Evolutionary conservation across 2,888 invertebrate species (phyloP).

Genomic region (Andrena trimmerana): DNA sequence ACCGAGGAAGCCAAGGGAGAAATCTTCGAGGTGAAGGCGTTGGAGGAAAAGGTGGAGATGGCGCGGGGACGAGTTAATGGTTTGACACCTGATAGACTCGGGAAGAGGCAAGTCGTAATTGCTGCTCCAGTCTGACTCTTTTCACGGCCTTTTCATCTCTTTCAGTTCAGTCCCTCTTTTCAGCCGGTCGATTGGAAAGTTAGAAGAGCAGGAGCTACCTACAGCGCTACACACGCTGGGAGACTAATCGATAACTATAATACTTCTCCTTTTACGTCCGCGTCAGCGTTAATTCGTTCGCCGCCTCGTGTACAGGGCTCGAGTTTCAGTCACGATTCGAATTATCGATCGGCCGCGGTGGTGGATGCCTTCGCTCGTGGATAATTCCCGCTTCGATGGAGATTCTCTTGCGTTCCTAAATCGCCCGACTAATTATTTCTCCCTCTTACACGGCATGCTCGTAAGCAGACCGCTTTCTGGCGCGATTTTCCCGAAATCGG

Average conservation of each 20-base stretch:
- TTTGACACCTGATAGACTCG: constrained; percentile 69
- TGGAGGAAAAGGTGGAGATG: not conserved
- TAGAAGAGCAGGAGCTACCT: not conserved
- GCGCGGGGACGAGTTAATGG: constrained; percentile 64
- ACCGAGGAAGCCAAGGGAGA: not conserved
- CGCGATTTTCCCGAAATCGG: not conserved
- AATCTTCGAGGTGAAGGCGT: not conserved
- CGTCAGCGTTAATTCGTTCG: constrained; percentile 11
- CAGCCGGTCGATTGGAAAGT: constrained; percentile 9
- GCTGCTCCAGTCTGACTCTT: constrained; percentile 54
- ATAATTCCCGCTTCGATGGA: not conserved
- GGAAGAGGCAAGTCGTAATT: constrained; percentile 61
- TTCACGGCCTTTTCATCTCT: constrained; percentile 46
- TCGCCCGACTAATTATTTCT: constrained; percentile 18
- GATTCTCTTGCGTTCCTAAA: constrained; percentile 1
- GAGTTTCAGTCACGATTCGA: not conserved
- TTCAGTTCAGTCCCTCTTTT: constrained; percentile 42
- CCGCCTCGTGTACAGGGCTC: not conserved
- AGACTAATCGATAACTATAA: constrained; percentile 26
- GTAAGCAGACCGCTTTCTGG: not conserved
- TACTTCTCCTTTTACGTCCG: constrained; percentile 26
- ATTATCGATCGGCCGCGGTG: constrained; percentile 10
- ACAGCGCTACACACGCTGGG: not conserved
- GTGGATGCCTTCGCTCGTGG: not conserved
- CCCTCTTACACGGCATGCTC: not conserved